Percentiles rank a stretch among this genome's conserved stretches.
These are phyloP conservation scores for Sphaerophoria taeniata DNA, from an alignment of 2,888 invertebrate genomes.

Conservation along the genomic window DNA sequence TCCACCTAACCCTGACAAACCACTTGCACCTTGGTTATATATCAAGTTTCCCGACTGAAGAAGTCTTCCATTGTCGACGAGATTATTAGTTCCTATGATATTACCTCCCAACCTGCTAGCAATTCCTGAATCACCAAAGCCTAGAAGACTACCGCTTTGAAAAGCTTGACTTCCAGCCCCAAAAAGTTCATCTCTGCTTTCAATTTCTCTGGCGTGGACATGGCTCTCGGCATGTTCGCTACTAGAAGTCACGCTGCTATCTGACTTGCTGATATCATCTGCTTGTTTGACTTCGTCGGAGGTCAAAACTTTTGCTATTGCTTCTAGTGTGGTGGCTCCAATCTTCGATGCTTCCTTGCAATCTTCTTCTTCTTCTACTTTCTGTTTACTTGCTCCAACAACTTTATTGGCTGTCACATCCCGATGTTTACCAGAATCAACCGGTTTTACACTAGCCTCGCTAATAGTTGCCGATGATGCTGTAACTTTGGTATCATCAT, in stretches of 20 bases:
- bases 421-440: background rate
- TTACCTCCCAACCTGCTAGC: background rate
- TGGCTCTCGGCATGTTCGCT: background rate
- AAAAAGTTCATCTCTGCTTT: background rate
- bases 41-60: background rate
- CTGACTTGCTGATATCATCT: background rate
- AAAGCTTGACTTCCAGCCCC: background rate
- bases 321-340: slow-evolving; percentile 7
- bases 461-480: background rate
- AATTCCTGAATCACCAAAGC: background rate
- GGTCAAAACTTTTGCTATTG: background rate
- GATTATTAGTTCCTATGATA: background rate
- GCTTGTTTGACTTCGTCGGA: background rate
- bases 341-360: background rate
- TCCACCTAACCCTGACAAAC: background rate
- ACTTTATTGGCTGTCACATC: background rate
- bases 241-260: too few species aligned
- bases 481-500: background rate
- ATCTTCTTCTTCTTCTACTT: background rate
- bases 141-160: background rate
- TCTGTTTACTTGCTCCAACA: background rate
- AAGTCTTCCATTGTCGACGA: background rate
- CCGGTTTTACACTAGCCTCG: background rate
- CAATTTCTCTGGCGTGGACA: slow-evolving; percentile 3
- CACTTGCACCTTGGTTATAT: background rate